Percentiles rank a stretch among this genome's conserved stretches.
Conservation (phyloP, 2,113 vertebrate species). For the Brachirus orientalis region DNA sequence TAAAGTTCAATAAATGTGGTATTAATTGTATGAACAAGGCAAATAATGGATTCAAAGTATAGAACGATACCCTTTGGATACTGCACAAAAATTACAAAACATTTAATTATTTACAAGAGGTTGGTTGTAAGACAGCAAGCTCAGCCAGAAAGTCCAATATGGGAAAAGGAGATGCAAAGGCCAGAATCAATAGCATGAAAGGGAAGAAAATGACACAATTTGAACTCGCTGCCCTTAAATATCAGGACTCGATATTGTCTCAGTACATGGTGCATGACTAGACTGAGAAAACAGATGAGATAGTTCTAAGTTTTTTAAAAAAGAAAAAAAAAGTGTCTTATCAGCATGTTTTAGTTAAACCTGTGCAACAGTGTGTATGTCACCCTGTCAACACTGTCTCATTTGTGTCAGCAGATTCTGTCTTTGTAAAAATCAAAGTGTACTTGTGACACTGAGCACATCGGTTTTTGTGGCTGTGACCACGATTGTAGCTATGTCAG, state of each 20-base stretch:
- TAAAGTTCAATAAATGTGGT: neutral
- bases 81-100: neutral
- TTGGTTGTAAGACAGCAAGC: neutral
- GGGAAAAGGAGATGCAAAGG: conserved; percentile 5
- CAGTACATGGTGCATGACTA: neutral
- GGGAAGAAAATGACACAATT: conserved; percentile 12
- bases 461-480: neutral
- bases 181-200: conserved; percentile 8
- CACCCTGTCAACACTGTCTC: neutral
- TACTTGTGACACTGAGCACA: neutral
- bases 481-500: neutral
- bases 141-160: neutral
- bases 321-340: neutral
- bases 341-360: neutral
- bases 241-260: neutral
- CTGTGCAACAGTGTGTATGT: neutral
- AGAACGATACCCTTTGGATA: neutral
- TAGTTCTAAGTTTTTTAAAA: neutral
- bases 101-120: neutral
- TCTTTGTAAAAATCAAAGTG: neutral
- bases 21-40: neutral
- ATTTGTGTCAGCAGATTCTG: neutral
- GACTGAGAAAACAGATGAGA: neutral
- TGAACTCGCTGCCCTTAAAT: conserved; percentile 13
- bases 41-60: neutral